Conservation (phyloP, 2,888 invertebrate genomes). For the Chelonus formosanus region DNA sequence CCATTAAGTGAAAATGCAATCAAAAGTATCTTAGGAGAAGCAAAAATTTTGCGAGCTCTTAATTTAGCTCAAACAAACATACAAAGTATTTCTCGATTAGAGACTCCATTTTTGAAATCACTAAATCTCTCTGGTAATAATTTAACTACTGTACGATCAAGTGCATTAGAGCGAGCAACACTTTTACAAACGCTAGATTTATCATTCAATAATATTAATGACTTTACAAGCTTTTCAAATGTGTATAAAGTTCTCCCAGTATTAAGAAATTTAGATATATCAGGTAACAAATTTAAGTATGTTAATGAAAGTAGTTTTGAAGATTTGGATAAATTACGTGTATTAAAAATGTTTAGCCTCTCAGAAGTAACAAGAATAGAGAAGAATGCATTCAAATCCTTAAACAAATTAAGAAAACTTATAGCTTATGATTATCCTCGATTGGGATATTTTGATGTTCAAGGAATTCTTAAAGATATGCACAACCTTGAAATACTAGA, state of each 20-base stretch:
- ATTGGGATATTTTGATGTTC: conserved; percentile 85
- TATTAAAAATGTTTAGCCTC: conserved; percentile 75
- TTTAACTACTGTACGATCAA: conserved; percentile 73
- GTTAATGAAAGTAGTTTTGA: conserved; percentile 82
- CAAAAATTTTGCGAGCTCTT: conserved; percentile 84
- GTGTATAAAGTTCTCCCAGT: conserved; percentile 69
- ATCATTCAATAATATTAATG: conserved; percentile 75
- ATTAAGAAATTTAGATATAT: conserved; percentile 80
- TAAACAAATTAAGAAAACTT: conserved; percentile 76
- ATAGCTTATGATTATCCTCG: conserved; percentile 80
- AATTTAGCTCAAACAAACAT: conserved; percentile 86
- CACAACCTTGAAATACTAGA: conserved; percentile 79
- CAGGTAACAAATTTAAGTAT: conserved; percentile 81
- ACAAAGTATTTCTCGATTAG: conserved; percentile 72
- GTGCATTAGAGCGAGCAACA: conserved; percentile 81
- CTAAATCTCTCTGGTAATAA: conserved; percentile 83
- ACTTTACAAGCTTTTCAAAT: conserved; percentile 66
- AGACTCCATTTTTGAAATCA: conserved; percentile 84
- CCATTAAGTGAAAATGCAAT: conserved; percentile 80
- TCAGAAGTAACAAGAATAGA: conserved; percentile 80
- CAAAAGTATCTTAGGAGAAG: conserved; percentile 81
- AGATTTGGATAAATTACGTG: conserved; percentile 73
- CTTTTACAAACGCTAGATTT: conserved; percentile 81
- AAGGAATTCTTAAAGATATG: conserved; percentile 81
- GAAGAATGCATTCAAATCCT: conserved; percentile 78